Evolutionary conservation across 2,888 invertebrate genomes (phyloP).

Genomic region (Tanypteryx hageni): DNA sequence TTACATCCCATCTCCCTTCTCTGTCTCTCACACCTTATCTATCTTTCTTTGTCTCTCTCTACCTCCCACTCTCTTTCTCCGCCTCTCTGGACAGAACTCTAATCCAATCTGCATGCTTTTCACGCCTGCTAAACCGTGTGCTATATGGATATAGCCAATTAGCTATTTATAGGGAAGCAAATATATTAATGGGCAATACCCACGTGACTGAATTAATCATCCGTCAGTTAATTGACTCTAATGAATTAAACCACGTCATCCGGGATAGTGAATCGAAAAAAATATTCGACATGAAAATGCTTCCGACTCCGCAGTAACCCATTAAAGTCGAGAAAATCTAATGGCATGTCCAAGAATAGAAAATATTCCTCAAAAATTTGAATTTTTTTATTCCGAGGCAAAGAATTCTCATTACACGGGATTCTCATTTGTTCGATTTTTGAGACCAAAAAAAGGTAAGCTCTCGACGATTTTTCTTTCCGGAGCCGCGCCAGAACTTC

Average conservation of each 20-base stretch:
- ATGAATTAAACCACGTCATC: not conserved
- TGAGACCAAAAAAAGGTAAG: not conserved
- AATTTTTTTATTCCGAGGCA: not conserved
- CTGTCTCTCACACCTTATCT: too few relatives aligned
- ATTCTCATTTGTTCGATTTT: not conserved
- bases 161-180: not conserved
- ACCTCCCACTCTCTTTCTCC: too few relatives aligned
- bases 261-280: not conserved
- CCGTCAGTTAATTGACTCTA: not conserved
- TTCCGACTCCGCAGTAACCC: too few relatives aligned
- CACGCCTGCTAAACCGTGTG: not conserved
- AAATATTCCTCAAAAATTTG: not conserved
- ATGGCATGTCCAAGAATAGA: too few relatives aligned
- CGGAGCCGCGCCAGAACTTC: not conserved
- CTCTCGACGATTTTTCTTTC: not conserved
- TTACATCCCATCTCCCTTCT: not conserved
- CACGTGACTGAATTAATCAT: not conserved
- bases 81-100: not conserved
- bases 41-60: too few relatives aligned
- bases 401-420: not conserved
- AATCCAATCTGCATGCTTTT: slow-evolving; percentile 34
- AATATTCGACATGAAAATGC: not conserved
- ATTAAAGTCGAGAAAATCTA: too few relatives aligned
- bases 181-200: not conserved
- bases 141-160: not conserved